Percentiles rank a stretch among this genome's conserved stretches.
Conservation (phyloP, 1,140 invertebrate genomes). For the Drosophila serrata region DNA sequence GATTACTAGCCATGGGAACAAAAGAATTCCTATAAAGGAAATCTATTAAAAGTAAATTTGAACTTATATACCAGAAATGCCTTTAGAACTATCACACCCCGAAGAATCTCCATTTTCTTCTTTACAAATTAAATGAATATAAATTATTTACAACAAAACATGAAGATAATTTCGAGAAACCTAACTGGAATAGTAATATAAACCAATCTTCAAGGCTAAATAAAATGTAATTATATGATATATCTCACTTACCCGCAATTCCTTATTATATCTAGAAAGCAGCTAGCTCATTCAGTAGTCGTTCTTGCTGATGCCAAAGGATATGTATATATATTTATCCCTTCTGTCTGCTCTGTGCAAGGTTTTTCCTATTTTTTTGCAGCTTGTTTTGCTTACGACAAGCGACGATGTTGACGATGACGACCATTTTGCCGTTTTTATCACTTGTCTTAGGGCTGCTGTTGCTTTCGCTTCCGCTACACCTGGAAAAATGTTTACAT, state of each 20-base stretch:
- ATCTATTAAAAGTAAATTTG: no score
- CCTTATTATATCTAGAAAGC: neutral
- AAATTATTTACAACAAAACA: neutral
- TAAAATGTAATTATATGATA: neutral
- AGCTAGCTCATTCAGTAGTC: slow-evolving; percentile 16
- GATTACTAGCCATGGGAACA: neutral
- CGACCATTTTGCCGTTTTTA: slow-evolving; percentile 59
- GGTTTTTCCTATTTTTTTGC: neutral
- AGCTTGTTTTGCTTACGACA: slow-evolving; percentile 49
- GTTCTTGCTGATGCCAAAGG: neutral
- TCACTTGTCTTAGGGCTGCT: slow-evolving; percentile 17
- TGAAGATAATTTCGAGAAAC: neutral
- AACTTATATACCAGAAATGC: no score
- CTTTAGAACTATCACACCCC: no score
- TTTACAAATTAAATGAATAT: neutral
- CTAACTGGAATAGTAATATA: neutral
- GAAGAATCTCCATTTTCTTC: no score
- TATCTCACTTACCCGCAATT: neutral
- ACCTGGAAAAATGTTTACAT: neutral
- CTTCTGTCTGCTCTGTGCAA: neutral
- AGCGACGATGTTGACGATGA: slow-evolving; percentile 54
- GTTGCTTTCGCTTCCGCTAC: neutral
- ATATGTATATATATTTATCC: slow-evolving; percentile 17
- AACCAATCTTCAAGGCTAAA: neutral
- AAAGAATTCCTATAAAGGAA: no score